Percentiles rank a stretch among this genome's conserved stretches.
Conservation (phyloP, 2,888 invertebrate genomes). For the Congeria kusceri region DNA sequence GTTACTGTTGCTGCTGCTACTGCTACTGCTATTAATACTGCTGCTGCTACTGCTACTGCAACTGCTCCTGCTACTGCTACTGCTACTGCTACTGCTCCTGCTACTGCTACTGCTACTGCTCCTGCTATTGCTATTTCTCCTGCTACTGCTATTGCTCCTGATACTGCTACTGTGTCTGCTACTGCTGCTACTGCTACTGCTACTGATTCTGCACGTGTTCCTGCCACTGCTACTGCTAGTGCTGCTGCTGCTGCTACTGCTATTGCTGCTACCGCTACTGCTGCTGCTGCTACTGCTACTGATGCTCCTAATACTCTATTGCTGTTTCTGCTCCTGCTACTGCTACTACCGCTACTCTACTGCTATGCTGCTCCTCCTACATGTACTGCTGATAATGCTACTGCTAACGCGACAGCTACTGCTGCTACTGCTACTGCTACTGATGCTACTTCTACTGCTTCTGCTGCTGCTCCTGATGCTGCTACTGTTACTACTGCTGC, state of each 20-base stretch:
- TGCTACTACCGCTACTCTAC: slow-evolving; percentile 6
- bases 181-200: not conserved
- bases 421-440: too few species aligned
- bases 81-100: not conserved
- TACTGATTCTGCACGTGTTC: not conserved
- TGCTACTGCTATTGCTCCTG: not conserved
- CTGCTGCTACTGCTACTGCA: not conserved
- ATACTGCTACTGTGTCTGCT: not conserved
- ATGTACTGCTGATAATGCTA: too few species aligned
- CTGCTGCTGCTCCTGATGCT: too few species aligned
- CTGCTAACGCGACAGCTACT: too few species aligned
- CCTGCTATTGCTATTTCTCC: not conserved
- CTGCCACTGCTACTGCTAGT: not conserved
- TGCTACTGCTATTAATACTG: not conserved
- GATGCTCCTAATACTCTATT: not conserved
- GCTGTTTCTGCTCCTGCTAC: slow-evolving; percentile 3
- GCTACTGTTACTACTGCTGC: slow-evolving; percentile 35
- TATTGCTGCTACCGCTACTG: not conserved
- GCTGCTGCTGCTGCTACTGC: not conserved
- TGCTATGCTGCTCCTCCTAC: too few species aligned
- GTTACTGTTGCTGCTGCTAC: not conserved
- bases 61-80: not conserved
- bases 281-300: not conserved
- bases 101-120: not conserved
- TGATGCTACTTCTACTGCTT: too few species aligned